A percentile compares a stretch with the other conserved stretches of the same genome.
phyloP scores from a whole-genome alignment of 2,797 vertebrate species.

The Phrynocephalus guinanensis region DNA sequence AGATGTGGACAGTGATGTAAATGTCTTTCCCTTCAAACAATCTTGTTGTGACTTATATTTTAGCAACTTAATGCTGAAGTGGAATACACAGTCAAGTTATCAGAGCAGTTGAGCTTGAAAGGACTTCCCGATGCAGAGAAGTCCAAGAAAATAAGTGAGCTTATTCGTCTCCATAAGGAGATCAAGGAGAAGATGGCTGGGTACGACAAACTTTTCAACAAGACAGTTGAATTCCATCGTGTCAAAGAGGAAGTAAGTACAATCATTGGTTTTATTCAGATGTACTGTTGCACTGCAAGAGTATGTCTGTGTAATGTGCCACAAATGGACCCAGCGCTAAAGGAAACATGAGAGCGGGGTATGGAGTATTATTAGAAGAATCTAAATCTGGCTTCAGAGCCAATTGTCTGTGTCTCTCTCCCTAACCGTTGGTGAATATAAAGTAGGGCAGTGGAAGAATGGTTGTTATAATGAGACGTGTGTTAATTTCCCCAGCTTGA shows the following conservation, averaged over 20 bases:
- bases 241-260: conserved; percentile 82
- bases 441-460: neutral
- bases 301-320: neutral
- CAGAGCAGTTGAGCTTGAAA: conserved; percentile 79
- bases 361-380: neutral
- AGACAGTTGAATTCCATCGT: conserved; percentile 83
- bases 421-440: neutral
- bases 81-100: conserved; percentile 79
- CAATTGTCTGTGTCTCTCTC: neutral
- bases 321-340: neutral
- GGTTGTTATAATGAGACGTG: neutral
- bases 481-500: conserved; percentile 76
- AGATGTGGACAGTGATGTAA: neutral
- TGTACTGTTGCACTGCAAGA: neutral
- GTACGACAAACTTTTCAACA: conserved; percentile 82
- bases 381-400: conserved; percentile 1
- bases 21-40: conserved; percentile 13
- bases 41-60: conserved; percentile 38
- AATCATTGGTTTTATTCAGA: conserved; percentile 12
- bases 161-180: conserved; percentile 80
- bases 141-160: conserved; percentile 80
- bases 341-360: neutral
- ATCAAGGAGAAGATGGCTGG: conserved; percentile 82
- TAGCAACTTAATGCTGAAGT: conserved; percentile 88
- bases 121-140: conserved; percentile 76